Conservation (phyloP, 2,888 invertebrate genomes). For the Plagodis dolabraria region DNA sequence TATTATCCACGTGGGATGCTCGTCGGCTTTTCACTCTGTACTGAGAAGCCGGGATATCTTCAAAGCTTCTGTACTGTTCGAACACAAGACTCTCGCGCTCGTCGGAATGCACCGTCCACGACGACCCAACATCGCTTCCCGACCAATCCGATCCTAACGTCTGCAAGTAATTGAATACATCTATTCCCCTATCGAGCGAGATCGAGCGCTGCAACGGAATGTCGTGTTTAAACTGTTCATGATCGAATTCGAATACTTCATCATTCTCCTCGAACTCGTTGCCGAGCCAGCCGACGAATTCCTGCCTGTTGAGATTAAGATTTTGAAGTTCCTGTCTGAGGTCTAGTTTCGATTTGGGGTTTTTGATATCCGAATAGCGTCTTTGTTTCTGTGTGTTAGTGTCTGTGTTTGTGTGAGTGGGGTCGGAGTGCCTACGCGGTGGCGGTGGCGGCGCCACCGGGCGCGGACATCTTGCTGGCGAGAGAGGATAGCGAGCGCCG, state of each 20-base stretch:
- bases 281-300: slow-evolving; percentile 71
- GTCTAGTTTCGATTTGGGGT: slow-evolving; percentile 57
- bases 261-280: slow-evolving; percentile 56
- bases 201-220: slow-evolving; percentile 68
- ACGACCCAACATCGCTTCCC: slow-evolving; percentile 53
- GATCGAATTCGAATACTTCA: slow-evolving; percentile 43
- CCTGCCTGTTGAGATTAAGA: slow-evolving; percentile 61
- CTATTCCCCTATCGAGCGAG: slow-evolving; percentile 70
- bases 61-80: slow-evolving; percentile 67
- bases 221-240: slow-evolving; percentile 60
- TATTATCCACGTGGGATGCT: slow-evolving; percentile 62
- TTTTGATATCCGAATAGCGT: slow-evolving; percentile 55
- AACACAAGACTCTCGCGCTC: slow-evolving; percentile 44
- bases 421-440: slow-evolving; percentile 73
- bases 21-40: slow-evolving; percentile 69
- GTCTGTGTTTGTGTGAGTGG: slow-evolving; percentile 38
- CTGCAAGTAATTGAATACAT: slow-evolving; percentile 67
- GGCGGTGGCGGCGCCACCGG: slow-evolving; percentile 68
- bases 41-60: slow-evolving; percentile 76
- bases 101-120: slow-evolving; percentile 65
- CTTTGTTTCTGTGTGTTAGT: slow-evolving; percentile 38
- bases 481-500: slow-evolving; percentile 92
- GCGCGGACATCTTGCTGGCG: slow-evolving; percentile 89
- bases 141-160: slow-evolving; percentile 64
- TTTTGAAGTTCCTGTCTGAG: slow-evolving; percentile 70